Conservation (phyloP, 2,888 invertebrate genomes). For the Philereme vetulata region DNA sequence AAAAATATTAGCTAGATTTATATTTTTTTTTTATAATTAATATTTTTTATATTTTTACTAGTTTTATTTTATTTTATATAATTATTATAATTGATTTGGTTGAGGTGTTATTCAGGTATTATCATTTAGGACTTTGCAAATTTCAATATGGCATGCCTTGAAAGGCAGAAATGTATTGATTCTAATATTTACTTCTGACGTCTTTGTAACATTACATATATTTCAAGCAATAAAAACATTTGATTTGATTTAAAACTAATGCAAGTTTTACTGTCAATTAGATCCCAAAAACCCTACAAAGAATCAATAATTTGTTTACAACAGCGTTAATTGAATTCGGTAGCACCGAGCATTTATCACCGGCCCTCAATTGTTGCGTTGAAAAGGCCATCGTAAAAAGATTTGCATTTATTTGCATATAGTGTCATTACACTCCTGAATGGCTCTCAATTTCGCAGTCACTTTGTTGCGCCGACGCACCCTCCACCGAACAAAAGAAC, state of each 20-base stretch:
- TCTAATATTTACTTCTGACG: too few species aligned
- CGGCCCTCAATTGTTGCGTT: constrained; percentile 54
- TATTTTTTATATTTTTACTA: too few species aligned
- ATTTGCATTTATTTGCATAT: constrained; percentile 77
- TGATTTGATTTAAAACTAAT: background rate
- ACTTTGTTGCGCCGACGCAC: constrained; percentile 45
- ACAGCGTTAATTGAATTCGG: constrained; percentile 63
- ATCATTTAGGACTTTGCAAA: too few species aligned
- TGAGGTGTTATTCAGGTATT: too few species aligned
- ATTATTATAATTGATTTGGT: too few species aligned
- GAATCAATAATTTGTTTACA: constrained; percentile 59
- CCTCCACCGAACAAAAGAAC: constrained; percentile 51
- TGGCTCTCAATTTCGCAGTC: constrained; percentile 63
- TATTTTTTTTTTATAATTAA: too few species aligned
- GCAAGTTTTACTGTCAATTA: constrained; percentile 4
- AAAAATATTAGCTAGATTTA: too few species aligned
- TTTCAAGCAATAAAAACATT: too few species aligned
- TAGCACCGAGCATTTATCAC: constrained; percentile 55
- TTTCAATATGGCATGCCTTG: too few species aligned
- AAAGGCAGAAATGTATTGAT: too few species aligned
- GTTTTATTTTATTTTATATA: too few species aligned
- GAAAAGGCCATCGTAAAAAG: constrained; percentile 59
- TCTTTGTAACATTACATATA: too few species aligned
- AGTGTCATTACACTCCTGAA: constrained; percentile 59
- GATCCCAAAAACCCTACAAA: constrained; percentile 19